Percentiles rank a stretch among this genome's conserved stretches.
Evolutionary conservation across 1,140 invertebrate species (phyloP).

Genomic region (Patella vulgata): DNA sequence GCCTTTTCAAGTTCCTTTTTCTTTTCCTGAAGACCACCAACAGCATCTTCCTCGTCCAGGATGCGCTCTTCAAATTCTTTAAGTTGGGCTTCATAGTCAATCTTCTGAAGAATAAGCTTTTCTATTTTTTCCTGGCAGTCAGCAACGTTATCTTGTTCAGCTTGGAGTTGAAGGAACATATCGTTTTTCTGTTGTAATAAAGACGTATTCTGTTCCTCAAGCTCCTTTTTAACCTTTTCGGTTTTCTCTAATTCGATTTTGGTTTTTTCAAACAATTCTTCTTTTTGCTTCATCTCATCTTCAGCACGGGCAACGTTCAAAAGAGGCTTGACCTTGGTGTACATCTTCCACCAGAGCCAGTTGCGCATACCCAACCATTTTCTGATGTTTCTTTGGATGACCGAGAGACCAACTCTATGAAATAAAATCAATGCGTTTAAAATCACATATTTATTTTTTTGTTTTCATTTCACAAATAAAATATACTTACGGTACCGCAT

Average conservation of each 20-base stretch:
- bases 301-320: constrained; percentile 97
- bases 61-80: constrained; percentile 95
- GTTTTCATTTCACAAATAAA: not conserved
- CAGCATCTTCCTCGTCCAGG: constrained; percentile 92
- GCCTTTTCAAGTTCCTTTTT: constrained; percentile 97
- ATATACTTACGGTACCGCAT: not conserved
- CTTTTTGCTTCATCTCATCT: constrained; percentile 96
- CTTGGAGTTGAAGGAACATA: constrained; percentile 84
- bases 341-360: constrained; percentile 99
- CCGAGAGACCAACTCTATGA: constrained; percentile 85
- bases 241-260: constrained; percentile 93
- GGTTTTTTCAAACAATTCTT: constrained; percentile 92
- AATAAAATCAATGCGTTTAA: constrained; percentile 63
- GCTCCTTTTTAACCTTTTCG: constrained; percentile 94
- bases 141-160: constrained; percentile 68
- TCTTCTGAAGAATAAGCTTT: constrained; percentile 93
- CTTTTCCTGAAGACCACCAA: constrained; percentile 86
- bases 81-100: constrained; percentile 92
- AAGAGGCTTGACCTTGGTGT: constrained; percentile 96
- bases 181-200: constrained; percentile 88
- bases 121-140: constrained; percentile 90
- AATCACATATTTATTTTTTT: not conserved
- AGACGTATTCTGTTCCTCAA: constrained; percentile 90
- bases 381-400: constrained; percentile 98
- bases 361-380: constrained; percentile 97